phyloP scores from a whole-genome alignment of 2,888 invertebrate species.

The Rhyacophila evoluta region DNA sequence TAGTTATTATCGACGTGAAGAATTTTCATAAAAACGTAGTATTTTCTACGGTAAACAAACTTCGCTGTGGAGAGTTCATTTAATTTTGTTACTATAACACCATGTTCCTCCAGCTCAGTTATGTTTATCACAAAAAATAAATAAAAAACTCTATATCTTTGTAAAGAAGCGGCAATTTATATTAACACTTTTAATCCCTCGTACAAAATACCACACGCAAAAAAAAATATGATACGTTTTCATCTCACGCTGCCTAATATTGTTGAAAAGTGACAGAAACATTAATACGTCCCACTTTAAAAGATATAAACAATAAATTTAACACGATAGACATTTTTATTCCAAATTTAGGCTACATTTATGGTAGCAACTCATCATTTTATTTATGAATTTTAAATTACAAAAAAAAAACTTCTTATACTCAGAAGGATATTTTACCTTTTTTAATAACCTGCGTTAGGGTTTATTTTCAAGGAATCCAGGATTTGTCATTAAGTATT shows the following conservation, averaged over 20 bases:
- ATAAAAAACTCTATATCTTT: background rate
- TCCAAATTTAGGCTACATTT: background rate
- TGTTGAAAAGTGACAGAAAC: background rate
- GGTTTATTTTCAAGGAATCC: background rate
- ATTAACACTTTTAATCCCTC: background rate
- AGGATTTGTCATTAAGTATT: background rate
- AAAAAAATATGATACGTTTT: background rate
- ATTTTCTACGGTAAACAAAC: too few species aligned
- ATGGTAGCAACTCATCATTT: constrained; percentile 1
- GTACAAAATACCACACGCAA: background rate
- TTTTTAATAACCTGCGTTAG: background rate
- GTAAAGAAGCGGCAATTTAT: background rate
- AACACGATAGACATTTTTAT: background rate
- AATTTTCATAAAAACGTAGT: too few species aligned
- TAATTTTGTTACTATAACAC: background rate
- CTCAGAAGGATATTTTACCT: background rate
- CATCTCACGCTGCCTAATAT: background rate
- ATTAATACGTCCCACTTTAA: constrained; percentile 8
- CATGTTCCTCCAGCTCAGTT: background rate
- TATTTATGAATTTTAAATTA: background rate
- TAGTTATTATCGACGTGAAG: too few species aligned
- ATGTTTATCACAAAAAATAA: background rate
- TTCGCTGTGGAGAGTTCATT: too few species aligned
- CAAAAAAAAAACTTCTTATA: background rate
- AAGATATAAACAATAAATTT: background rate